A percentile compares a stretch with the other conserved stretches of the same genome.
phyloP scores from a whole-genome alignment of 2,888 invertebrate genomes.

The Ypsolopha scabrella region DNA sequence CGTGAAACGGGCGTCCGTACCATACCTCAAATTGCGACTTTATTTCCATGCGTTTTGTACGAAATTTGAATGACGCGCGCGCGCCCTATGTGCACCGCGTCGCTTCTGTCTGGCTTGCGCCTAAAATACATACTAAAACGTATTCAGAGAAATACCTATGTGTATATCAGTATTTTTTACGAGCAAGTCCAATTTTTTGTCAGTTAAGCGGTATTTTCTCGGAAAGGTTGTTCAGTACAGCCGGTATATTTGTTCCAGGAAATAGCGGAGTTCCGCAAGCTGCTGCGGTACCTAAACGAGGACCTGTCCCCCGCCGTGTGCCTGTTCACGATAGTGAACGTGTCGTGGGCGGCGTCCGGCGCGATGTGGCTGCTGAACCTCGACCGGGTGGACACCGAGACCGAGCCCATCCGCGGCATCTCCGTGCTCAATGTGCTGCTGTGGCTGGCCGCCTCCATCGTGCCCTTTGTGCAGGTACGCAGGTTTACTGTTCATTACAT shows the following conservation, averaged over 20 bases:
- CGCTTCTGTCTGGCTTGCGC: no score
- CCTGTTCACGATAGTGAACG: conserved; percentile 80
- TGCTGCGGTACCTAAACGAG: conserved; percentile 81
- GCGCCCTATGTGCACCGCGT: no score
- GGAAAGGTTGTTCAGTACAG: not conserved
- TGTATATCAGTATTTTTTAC: no score
- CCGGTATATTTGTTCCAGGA: no score
- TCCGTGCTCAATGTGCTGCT: conserved; percentile 71
- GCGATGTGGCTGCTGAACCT: conserved; percentile 74
- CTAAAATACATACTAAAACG: no score
- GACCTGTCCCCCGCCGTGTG: conserved; percentile 82
- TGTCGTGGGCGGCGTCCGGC: conserved; percentile 80
- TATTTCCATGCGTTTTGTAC: no score
- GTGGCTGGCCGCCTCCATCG: conserved; percentile 75
- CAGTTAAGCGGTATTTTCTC: not conserved
- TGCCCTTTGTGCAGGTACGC: conserved; percentile 78
- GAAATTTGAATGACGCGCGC: no score
- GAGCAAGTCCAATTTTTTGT: not conserved
- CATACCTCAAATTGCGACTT: no score
- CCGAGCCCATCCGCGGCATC: conserved; percentile 69
- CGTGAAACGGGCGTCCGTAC: no score
- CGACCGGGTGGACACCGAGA: conserved; percentile 70
- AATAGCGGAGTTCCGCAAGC: conserved; percentile 82
- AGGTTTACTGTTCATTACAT: not conserved
- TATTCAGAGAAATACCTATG: no score